Evolutionary conservation across 2,888 invertebrate species (phyloP), one percentile per base, ranked within the genome.

Genomic region (Dryobotodes eremita): DNA sequence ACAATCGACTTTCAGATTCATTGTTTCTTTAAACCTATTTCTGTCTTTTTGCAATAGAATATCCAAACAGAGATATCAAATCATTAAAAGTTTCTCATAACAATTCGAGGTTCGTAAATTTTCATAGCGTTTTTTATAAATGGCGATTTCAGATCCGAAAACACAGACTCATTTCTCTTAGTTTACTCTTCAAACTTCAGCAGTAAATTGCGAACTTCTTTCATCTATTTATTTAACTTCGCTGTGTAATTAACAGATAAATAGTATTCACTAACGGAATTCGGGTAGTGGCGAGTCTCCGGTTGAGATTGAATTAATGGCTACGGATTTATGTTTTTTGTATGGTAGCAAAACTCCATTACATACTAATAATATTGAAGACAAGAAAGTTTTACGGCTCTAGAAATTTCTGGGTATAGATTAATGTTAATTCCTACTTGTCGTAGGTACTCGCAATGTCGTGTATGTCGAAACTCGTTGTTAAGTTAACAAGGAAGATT

Each of bases 191-290:
- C 75, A 80, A 83, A 85, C 80, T 85, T 85, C 31, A 17, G 65
- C 71, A 55, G 71, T 86, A 84, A 85, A 85, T 86, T 80, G 55
- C 36, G 8, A 76, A 85, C 53, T 86, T 83, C 48, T 59, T 71
- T 68, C 84, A 71, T 86, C 75, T 75, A 76, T 86, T 86, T 84
- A 64, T 86, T 86, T 86, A 71, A 42, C 71, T 76, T 69, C n/a
- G 11, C 64, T 20, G 17, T 65, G 68, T 71, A 86, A 84, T 85
- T 86, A 86, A 78, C 68, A 78, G 86, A 73, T 76, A 77, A 71
- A 71, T 71, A 61, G 74, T 86, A 74, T 75, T 78, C 73, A 83
- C 86, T 81, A 71, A 71, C 85, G 68, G 64, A 69, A 69, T 71
- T 81, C 53, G 23, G 48, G 48, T 81, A 81, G 85, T 64, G 50